Percentiles rank a stretch among this genome's conserved stretches.
These are phyloP conservation scores for Proisotoma minuta DNA, from an alignment of 2,888 invertebrate species.

Conservation along the genomic window DNA sequence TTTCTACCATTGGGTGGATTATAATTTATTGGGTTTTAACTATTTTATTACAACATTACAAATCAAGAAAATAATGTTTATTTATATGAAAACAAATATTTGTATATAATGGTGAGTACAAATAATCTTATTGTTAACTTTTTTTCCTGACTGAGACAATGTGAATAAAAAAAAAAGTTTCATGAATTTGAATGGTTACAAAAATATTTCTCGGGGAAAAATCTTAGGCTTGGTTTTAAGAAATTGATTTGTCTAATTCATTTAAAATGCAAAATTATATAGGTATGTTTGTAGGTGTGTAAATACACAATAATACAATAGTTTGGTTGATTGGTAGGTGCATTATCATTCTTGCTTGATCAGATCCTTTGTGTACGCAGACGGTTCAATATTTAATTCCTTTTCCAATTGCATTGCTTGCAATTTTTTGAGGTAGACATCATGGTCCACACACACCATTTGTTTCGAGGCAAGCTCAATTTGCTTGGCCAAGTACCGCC, in stretches of 20 bases:
- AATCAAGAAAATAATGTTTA: background rate
- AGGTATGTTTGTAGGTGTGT: too few species aligned
- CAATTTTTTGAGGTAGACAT: conserved; percentile 3
- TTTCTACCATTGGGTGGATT: background rate
- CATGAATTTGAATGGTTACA: too few species aligned
- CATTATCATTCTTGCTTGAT: too few species aligned
- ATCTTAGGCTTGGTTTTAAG: too few species aligned
- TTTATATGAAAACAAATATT: background rate
- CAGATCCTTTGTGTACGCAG: too few species aligned
- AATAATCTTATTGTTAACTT: background rate
- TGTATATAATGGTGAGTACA: background rate
- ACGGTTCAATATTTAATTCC: background rate
- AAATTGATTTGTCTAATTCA: too few species aligned
- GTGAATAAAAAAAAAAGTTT: too few species aligned
- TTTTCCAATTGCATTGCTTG: background rate
- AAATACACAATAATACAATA: too few species aligned
- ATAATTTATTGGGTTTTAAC: background rate
- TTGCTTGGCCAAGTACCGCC: background rate
- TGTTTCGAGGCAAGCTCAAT: conserved; percentile 4
- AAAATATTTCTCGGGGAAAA: too few species aligned
- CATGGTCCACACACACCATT: conserved; percentile 2
- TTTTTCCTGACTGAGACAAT: background rate
- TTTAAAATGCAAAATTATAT: too few species aligned
- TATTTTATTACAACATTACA: background rate
- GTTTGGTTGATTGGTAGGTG: too few species aligned